Conservation (phyloP, 2,888 invertebrate genomes). For the Enchytraeus crypticus region DNA sequence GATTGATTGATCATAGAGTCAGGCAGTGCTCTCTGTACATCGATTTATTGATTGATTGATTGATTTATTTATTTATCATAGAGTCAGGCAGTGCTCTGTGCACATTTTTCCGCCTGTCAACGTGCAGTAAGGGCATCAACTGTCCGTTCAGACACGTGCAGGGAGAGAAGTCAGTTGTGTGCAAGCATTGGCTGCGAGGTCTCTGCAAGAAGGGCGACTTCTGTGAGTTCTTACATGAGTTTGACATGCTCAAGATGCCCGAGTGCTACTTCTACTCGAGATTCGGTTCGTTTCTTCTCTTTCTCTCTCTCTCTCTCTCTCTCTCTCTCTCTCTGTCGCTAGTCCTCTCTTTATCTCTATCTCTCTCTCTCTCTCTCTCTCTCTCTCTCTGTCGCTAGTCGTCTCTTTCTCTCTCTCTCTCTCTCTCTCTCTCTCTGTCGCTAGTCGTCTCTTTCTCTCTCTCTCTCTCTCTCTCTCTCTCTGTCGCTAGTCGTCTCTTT, state of each 20-base stretch:
- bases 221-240: conserved; percentile 98
- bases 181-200: conserved; percentile 98
- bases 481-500: too few relatives aligned
- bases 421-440: too few relatives aligned
- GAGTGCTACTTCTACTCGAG: conserved; percentile 99
- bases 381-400: too few relatives aligned
- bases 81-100: conserved; percentile 95
- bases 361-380: too few relatives aligned
- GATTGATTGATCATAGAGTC: too few relatives aligned
- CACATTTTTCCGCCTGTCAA: conserved; percentile 65
- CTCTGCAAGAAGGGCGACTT: conserved; percentile 99
- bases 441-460: too few relatives aligned
- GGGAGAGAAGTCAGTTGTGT: conserved; percentile 94
- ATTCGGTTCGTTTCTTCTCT: conserved; percentile 69
- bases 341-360: too few relatives aligned
- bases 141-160: conserved; percentile 96
- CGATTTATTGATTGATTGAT: background rate
- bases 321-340: too few relatives aligned
- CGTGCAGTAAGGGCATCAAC: conserved; percentile 74
- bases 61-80: conserved; percentile 50
- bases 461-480: too few relatives aligned
- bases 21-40: background rate
- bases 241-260: conserved; percentile 99
- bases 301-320: too few relatives aligned
- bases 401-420: too few relatives aligned